phyloP scores from a whole-genome alignment of 2,888 invertebrate species.

The Eristalis arbustorum region DNA sequence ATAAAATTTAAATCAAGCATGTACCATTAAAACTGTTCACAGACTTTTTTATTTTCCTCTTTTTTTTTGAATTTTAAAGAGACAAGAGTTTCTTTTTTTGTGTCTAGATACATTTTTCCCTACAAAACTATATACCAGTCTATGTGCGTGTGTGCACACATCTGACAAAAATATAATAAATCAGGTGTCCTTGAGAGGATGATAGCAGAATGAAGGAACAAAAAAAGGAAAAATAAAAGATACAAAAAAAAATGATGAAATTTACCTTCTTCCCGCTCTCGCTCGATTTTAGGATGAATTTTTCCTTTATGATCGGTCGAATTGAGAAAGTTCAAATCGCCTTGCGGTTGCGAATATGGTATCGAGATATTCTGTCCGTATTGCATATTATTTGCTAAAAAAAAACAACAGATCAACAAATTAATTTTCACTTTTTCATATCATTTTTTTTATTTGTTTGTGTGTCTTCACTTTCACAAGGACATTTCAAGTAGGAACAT shows the following conservation, averaged over 20 bases:
- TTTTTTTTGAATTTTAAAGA: background rate
- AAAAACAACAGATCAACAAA: constrained; percentile 51
- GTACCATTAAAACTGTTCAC: background rate
- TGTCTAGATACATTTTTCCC: background rate
- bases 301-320: constrained; percentile 80
- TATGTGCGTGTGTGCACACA: background rate
- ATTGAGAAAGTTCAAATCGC: constrained; percentile 80
- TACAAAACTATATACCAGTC: background rate
- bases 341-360: constrained; percentile 80
- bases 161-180: constrained; percentile 32
- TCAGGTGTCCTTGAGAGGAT: constrained; percentile 53
- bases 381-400: constrained; percentile 80
- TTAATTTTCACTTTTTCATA: constrained; percentile 37
- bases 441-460: background rate
- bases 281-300: constrained; percentile 81
- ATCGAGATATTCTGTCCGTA: constrained; percentile 81
- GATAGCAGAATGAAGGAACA: background rate
- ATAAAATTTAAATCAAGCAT: too few relatives aligned
- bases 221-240: background rate
- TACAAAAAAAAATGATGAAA: constrained; percentile 2
- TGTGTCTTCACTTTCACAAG: background rate
- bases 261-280: constrained; percentile 81
- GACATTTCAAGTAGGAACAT: background rate
- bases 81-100: background rate
- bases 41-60: background rate